A percentile compares a stretch with the other conserved stretches of the same genome.
Conservation (phyloP, 2,888 invertebrate species). For the Cerceris ruficornis region DNA sequence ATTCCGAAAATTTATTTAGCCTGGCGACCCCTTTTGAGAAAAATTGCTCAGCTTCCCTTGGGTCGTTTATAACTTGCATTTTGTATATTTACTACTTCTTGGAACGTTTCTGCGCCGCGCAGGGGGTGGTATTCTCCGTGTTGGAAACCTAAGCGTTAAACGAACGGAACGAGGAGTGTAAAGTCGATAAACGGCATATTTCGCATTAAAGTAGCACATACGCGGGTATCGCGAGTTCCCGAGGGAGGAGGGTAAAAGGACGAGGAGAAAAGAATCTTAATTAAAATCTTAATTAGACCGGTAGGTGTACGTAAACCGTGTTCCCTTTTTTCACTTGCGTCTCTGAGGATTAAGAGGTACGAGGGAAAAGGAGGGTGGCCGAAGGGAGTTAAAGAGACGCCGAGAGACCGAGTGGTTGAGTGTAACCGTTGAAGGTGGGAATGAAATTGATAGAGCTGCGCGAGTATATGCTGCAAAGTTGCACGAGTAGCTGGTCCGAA, state of each 20-base stretch:
- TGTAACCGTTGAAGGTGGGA: slow-evolving; percentile 20
- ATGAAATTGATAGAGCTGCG: slow-evolving; percentile 40
- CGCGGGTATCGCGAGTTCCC: not conserved
- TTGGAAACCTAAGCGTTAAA: not conserved
- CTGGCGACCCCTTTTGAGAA: too few relatives aligned
- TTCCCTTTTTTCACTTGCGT: slow-evolving; percentile 3
- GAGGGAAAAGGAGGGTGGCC: not conserved
- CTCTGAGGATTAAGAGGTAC: not conserved
- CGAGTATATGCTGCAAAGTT: slow-evolving; percentile 14
- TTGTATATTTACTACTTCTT: too few relatives aligned
- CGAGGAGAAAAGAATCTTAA: slow-evolving; percentile 49
- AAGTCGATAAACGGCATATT: not conserved
- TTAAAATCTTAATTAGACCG: slow-evolving; percentile 59
- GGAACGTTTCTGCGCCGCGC: too few relatives aligned
- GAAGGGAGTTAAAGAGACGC: not conserved
- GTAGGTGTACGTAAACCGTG: not conserved
- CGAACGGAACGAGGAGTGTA: too few relatives aligned
- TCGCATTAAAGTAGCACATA: not conserved
- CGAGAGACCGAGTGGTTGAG: not conserved
- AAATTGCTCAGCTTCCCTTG: too few relatives aligned
- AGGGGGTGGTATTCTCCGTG: too few relatives aligned
- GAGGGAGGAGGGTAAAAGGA: not conserved
- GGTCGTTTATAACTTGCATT: too few relatives aligned
- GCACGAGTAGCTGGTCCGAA: slow-evolving; percentile 46
- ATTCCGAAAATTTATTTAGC: too few relatives aligned